phyloP scores from a whole-genome alignment of 1,140 invertebrate genomes.

The Drosophila aff. region DNA sequence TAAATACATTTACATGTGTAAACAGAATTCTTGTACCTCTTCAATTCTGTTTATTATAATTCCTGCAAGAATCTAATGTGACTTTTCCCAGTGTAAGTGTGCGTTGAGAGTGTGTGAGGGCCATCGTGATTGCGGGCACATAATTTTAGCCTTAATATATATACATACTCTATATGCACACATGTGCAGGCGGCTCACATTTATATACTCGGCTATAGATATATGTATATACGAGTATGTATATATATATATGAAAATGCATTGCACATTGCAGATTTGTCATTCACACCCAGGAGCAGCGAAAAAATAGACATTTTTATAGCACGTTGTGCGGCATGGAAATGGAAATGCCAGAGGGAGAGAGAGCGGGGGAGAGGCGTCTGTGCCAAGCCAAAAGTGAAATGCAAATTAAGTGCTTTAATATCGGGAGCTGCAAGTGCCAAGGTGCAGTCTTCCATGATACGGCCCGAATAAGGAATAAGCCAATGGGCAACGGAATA shows the following conservation, averaged over 20 bases:
- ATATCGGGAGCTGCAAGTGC: conserved; percentile 34
- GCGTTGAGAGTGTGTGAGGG: conserved; percentile 10
- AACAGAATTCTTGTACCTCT: neutral
- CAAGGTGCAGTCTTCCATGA: conserved; percentile 40
- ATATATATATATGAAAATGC: conserved; percentile 25
- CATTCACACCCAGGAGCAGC: conserved; percentile 44
- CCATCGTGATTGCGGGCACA: conserved; percentile 43
- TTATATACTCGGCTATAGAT: neutral
- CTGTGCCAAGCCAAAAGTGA: conserved; percentile 32
- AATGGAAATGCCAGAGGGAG: conserved; percentile 3
- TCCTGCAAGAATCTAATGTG: neutral
- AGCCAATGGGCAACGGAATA: neutral
- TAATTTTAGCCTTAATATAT: conserved; percentile 58
- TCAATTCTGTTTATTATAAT: neutral
- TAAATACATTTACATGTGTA: neutral
- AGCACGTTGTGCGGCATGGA: conserved; percentile 33
- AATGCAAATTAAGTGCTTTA: conserved; percentile 53
- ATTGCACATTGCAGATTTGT: conserved; percentile 59
- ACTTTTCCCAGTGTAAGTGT: conserved; percentile 2
- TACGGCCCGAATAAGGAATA: neutral
- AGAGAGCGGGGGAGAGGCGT: neutral
- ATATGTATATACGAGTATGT: neutral
- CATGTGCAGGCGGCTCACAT: conserved; percentile 11
- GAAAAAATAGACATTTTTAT: conserved; percentile 35
- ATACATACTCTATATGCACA: neutral